Evolutionary conservation across 1,140 invertebrate genomes (phyloP), one percentile per base, ranked within the genome.

Genomic region (Holotrichia oblita): DNA sequence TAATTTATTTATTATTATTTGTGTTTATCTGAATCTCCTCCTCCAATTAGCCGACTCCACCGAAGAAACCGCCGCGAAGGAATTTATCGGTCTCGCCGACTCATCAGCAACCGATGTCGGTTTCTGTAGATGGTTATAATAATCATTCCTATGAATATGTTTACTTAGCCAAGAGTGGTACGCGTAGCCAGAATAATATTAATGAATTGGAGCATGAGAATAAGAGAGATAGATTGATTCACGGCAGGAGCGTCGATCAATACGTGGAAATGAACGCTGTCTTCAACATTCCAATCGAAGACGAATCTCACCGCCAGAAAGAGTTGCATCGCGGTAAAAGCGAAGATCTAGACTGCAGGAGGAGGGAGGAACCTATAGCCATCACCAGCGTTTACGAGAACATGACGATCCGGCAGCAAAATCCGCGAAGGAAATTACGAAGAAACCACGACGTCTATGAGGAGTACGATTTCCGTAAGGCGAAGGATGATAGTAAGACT

Each of bases 41-140:
- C 81, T n/a, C n/a, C n/a, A n/a, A 72, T 59, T 77, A 95, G 90
- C 92, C 93, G 59, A 94, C 93, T 41, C 94, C 95, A 40, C 95
- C 95, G 3, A 96, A 96, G 87, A 97, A 97, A 86, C 95, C 95
- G 76, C 95, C 95, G 0, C 89, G 95, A 61, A 89, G 95, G 76
- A 96, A 96, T 85, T 88, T 96, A 17, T 94, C 94, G 22, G 93
- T 96, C 24, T 96, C 95, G 0, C 95, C 95, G 14, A 95, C 94
- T 3, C 91, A 92, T 80, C 81, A 90, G 12, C 90, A 83, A 88
- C 89, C 55, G 85, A 89, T 90, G 89, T 90, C 90, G 0, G 83
- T 90, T 34, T 91, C 90, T 3, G 88, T 88, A 0, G 90, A 90
- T 73, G 88, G 88, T 40, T 88, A 89, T 64, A 89, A 88, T 83